A percentile compares a stretch with the other conserved stretches of the same genome.
Evolutionary conservation across 2,888 invertebrate species (phyloP).

Genomic region (Cerceris rybyensis): DNA sequence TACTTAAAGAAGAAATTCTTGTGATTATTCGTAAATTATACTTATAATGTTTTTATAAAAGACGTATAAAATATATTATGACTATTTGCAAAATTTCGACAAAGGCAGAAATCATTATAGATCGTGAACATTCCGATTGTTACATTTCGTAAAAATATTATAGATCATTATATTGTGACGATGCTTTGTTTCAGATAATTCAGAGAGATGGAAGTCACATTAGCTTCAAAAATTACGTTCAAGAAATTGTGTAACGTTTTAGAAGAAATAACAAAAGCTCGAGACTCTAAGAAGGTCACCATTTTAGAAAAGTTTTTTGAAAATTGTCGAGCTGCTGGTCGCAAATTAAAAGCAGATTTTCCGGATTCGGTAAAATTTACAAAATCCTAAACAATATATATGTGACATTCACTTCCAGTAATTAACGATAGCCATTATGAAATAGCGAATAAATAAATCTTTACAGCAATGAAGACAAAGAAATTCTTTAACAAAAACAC

Average conservation of each 20-base stretch:
- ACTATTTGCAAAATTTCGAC: too few relatives aligned
- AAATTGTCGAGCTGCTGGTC: slow-evolving; percentile 81
- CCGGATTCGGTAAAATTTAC: slow-evolving; percentile 72
- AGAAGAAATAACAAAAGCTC: slow-evolving; percentile 84
- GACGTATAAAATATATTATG: too few relatives aligned
- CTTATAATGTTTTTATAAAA: background rate
- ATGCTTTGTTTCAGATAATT: background rate
- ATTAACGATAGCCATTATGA: too few relatives aligned
- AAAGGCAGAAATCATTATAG: too few relatives aligned
- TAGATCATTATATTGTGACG: too few relatives aligned
- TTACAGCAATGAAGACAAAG: too few relatives aligned
- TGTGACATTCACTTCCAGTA: too few relatives aligned
- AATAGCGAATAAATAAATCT: too few relatives aligned
- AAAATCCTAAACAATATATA: too few relatives aligned
- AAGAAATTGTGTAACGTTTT: slow-evolving; percentile 84
- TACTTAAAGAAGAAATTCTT: background rate
- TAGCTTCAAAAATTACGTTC: slow-evolving; percentile 78
- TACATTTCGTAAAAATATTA: too few relatives aligned
- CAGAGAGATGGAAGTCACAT: slow-evolving; percentile 28
- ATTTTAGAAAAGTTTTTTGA: slow-evolving; percentile 83
- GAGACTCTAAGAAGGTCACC: slow-evolving; percentile 82
- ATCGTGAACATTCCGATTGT: too few relatives aligned
- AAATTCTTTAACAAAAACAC: too few relatives aligned
- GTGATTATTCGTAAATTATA: background rate
- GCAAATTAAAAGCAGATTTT: slow-evolving; percentile 74